Base-by-base conservation (phyloP, 2,113 vertebrate genomes). In the Brachionichthys hirsutus region DNA sequence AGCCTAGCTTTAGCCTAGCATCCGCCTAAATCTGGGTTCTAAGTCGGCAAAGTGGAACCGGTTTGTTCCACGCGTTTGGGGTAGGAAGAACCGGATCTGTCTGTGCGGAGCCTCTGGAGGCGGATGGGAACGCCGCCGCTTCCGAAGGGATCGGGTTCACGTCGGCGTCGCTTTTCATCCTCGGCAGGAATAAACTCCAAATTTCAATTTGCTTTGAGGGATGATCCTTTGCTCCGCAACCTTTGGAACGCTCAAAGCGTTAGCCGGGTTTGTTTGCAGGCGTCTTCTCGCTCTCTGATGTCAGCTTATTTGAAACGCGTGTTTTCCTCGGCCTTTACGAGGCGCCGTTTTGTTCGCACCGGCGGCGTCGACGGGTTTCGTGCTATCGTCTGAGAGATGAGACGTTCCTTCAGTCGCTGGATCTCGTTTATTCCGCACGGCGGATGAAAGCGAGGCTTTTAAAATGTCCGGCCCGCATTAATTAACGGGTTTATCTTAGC, bases 81-180 rank as follows among this genome's bases (percentile, higher is more conserved):
- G n/a, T n/a, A n/a, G n/a, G n/a, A n/a, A n/a, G n/a, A n/a, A n/a
- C n/a, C n/a, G n/a, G n/a, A n/a, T n/a, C n/a, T n/a, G n/a, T n/a
- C n/a, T n/a, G n/a, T n/a, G n/a, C n/a, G n/a, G n/a, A n/a, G n/a
- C n/a, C n/a, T n/a, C n/a, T n/a, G n/a, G n/a, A n/a, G n/a, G n/a
- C n/a, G n/a, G n/a, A n/a, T n/a, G n/a, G 52, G 17, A 0, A 41
- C 38, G 43, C 45, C 64, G 0, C 18, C 5, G 47, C 65, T 59
- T 75, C 70, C 70, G 57, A 53, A 63, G 43, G 48, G 47, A 57
- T 22, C n/a, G 2, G 66, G 30, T 50, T 14, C 1, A 2, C 47
- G 73, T 65, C 73, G 14, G 54, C 20, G 54, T 24, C 43, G 14
- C 73, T 62, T 75, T 73, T 83, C 73, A 81, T 75, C 61, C 63